phyloP scores from a whole-genome alignment of 2,113 vertebrate genomes.

The Cephalopholis sonnerati region DNA sequence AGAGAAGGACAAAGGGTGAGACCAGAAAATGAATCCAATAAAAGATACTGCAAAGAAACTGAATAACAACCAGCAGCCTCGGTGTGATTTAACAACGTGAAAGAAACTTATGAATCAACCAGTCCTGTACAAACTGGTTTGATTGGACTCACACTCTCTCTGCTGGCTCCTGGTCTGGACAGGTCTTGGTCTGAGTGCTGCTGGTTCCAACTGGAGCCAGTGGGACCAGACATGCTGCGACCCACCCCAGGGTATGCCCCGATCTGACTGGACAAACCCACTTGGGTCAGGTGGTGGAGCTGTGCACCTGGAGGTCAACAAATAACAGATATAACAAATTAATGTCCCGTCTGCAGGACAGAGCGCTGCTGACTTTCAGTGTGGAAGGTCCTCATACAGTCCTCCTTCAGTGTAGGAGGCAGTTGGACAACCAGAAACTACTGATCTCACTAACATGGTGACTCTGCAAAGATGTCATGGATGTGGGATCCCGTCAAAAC shows the following conservation, averaged over 20 bases:
- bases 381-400: no score
- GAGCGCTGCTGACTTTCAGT: neutral
- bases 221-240: constrained; percentile 91
- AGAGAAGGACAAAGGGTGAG: constrained; percentile 67
- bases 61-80: no score
- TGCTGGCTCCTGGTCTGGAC: constrained; percentile 80
- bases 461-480: no score
- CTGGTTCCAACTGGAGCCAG: constrained; percentile 91
- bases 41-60: neutral
- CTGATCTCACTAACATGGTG: no score
- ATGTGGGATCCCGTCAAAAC: no score
- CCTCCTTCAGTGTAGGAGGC: no score
- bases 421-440: neutral
- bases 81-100: no score
- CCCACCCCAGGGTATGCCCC: constrained; percentile 90
- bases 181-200: constrained; percentile 89
- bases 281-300: constrained; percentile 96
- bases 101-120: no score
- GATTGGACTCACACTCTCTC: constrained; percentile 90
- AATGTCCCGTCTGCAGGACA: neutral
- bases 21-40: neutral
- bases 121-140: neutral
- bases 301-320: constrained; percentile 88
- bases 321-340: neutral
- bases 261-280: constrained; percentile 94